Evolutionary conservation across 1,140 invertebrate species (phyloP).

Genomic region (Thaumatotibia leucotreta): DNA sequence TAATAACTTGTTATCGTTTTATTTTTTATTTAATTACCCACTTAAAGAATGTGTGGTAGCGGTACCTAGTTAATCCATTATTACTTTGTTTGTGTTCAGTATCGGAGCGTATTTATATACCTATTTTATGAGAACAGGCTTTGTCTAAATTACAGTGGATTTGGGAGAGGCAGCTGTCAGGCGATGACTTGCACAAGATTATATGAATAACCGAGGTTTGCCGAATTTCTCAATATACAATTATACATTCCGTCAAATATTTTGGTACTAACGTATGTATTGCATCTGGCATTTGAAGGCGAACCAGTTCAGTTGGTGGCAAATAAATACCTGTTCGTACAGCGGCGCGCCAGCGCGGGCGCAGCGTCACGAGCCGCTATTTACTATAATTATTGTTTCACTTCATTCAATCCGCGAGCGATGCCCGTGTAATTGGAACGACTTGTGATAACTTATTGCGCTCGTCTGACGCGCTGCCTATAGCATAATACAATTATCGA

Average conservation of each 20-base stretch:
- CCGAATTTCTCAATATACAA: not conserved
- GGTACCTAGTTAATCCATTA: not conserved
- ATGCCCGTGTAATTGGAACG: slow-evolving; percentile 23
- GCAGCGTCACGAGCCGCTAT: not conserved
- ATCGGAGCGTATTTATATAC: not conserved
- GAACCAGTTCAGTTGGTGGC: slow-evolving; percentile 17
- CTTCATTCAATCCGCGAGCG: slow-evolving; percentile 16
- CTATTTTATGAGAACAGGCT: not conserved
- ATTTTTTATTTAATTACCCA: not conserved
- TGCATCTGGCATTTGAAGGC: slow-evolving; percentile 19
- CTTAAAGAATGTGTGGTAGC: not conserved
- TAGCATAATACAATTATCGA: no score
- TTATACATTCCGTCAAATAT: not conserved
- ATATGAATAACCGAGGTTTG: not conserved
- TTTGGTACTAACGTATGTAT: slow-evolving; percentile 5
- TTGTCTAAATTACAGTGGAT: not conserved
- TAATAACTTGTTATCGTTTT: not conserved
- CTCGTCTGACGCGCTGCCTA: not conserved
- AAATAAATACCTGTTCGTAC: slow-evolving; percentile 12
- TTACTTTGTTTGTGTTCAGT: not conserved
- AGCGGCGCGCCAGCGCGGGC: not conserved
- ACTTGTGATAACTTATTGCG: slow-evolving; percentile 25
- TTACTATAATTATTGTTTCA: slow-evolving; percentile 17
- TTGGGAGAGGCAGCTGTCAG: not conserved
- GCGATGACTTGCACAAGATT: not conserved